Base-by-base conservation (phyloP, 2,888 invertebrate species). In the Ellobium chinense region DNA sequence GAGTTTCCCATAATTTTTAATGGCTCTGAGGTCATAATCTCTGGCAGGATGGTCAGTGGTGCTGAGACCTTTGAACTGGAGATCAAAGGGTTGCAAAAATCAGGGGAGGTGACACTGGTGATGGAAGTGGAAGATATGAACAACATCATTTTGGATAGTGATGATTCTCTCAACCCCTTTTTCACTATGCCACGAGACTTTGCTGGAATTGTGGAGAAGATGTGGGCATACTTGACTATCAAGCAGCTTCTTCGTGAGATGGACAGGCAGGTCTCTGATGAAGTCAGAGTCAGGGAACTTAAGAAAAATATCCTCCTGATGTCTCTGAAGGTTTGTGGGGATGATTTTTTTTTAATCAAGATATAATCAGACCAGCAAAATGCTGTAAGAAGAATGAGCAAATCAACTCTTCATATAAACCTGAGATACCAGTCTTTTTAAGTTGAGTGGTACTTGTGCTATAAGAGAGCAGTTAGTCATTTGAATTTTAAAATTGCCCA, bases 211-310 rank as follows among this genome's bases (percentile, higher is more conserved):
- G 82, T 87, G 2, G 90, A 91, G 80, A 87, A 86, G 58, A 85
- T 88, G 18, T 91, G 90, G 90, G 90, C 89, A 0, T 91, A 87
- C 74, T 69, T 89, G 21, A 87, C 87, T 5, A 89, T 91, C 56
- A 88, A 88, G 66, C 86, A 90, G 65, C 82, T 88, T 0, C 74
- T 90, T n/a, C 82, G 87, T n/a, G 82, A 87, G 34, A 84, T 86
- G 68, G 80, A 83, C 9, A 81, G 85, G 2, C 75, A 78, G 1
- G 78, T 74, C 18, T 77, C 78, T 2, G 62, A 86, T 58, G 37
- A 62, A 2, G 65, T 76, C 1, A 69, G 78, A 5, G 82, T 81
- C 65, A 73, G 84, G 27, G 81, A 82, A 1, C 62, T 89, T 56
- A 86, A 88, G 24, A 36, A 82, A 7, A 79, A 78, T 66, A 87